Percentiles rank a stretch among this genome's conserved stretches.
Conservation (phyloP, 2,797 vertebrate genomes). For the Anableps anableps region DNA sequence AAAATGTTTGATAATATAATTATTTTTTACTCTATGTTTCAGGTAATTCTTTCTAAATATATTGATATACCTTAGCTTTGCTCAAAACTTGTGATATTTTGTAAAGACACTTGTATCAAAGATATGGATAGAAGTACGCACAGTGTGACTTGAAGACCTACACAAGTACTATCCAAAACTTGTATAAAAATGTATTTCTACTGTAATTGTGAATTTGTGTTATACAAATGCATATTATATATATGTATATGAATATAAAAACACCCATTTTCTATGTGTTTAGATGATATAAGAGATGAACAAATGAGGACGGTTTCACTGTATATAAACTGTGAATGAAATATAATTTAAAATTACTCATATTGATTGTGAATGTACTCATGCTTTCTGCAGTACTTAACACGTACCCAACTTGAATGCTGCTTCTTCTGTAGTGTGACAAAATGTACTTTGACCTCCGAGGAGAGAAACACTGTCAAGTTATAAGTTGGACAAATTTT, state of each 20-base stretch:
- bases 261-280: slow-evolving; percentile 97
- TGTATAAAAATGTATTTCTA: slow-evolving; percentile 89
- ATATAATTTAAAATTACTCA: slow-evolving; percentile 87
- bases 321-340: slow-evolving; percentile 97
- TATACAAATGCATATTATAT: slow-evolving; percentile 90
- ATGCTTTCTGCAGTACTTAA: slow-evolving; percentile 92
- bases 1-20: slow-evolving; percentile 85
- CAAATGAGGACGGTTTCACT: slow-evolving; percentile 89
- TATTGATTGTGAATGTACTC: slow-evolving; percentile 99
- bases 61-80: slow-evolving; percentile 92
- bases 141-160: slow-evolving; percentile 77
- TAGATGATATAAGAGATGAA: slow-evolving; percentile 90
- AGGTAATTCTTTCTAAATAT: slow-evolving; percentile 88
- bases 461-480: slow-evolving; percentile 79
- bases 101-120: slow-evolving; percentile 85
- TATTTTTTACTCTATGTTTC: slow-evolving; percentile 88
- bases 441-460: slow-evolving; percentile 88
- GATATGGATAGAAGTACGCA: slow-evolving; percentile 82
- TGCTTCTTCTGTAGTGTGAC: slow-evolving; percentile 93
- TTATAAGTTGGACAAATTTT: slow-evolving; percentile 86
- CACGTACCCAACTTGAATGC: slow-evolving; percentile 91
- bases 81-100: slow-evolving; percentile 94
- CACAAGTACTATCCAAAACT: slow-evolving; percentile 88
- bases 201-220: slow-evolving; percentile 99
- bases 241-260: slow-evolving; percentile 90